Conservation (phyloP, 2,113 vertebrate species). For the Saguinus midas region DNA sequence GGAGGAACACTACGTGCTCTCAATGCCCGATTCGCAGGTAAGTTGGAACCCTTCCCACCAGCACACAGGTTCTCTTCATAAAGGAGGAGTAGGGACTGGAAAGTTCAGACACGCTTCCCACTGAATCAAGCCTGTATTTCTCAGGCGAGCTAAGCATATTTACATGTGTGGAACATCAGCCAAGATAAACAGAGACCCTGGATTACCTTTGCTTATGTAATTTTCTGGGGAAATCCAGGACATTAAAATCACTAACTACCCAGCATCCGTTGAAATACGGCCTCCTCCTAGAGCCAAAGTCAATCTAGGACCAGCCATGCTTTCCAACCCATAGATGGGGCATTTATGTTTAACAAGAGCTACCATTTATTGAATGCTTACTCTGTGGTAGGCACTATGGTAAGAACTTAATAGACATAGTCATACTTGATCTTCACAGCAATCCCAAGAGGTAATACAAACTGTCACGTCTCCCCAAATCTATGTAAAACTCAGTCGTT, state of each 20-base stretch:
- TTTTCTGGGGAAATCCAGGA: conserved; percentile 55
- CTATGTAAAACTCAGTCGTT: conserved; percentile 37
- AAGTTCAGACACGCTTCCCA: neutral
- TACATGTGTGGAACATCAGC: neutral
- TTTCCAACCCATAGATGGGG: neutral
- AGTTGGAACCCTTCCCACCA: neutral
- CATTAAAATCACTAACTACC: conserved; percentile 45
- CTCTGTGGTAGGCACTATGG: neutral
- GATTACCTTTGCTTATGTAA: conserved; percentile 37
- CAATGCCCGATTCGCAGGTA: neutral
- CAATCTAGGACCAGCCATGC: neutral
- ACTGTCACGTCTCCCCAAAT: conserved; percentile 41
- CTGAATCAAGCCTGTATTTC: conserved; percentile 9
- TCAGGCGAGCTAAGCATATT: neutral
- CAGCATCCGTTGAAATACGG: neutral
- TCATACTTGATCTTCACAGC: neutral
- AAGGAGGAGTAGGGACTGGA: neutral
- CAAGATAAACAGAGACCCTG: conserved; percentile 37
- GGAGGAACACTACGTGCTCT: neutral
- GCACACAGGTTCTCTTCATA: neutral
- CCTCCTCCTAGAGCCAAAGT: conserved; percentile 11
- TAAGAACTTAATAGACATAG: conserved; percentile 10
- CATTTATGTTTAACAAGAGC: neutral
- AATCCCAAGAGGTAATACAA: neutral
- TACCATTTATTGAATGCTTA: conserved; percentile 13